Conservation (phyloP, 2,888 invertebrate genomes). For the Oligia fasciuncula region DNA sequence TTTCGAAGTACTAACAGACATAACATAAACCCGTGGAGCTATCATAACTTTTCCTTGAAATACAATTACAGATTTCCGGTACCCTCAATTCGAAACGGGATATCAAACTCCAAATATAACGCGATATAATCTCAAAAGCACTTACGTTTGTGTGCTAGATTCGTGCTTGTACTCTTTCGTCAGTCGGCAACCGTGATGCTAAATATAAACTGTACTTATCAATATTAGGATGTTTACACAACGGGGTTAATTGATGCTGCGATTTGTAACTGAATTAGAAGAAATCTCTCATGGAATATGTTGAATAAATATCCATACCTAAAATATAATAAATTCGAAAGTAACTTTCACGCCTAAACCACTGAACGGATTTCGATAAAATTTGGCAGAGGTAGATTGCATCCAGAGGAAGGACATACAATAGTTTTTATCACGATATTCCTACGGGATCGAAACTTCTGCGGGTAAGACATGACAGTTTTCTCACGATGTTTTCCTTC, state of each 20-base stretch:
- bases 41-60: conserved; percentile 16
- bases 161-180: conserved; percentile 57
- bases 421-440: no score
- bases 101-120: conserved; percentile 38
- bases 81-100: conserved; percentile 2
- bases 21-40: not conserved
- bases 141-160: conserved; percentile 61
- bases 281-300: not conserved
- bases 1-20: not conserved
- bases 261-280: conserved; percentile 4
- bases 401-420: no score
- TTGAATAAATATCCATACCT: no score
- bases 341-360: no score
- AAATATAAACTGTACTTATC: conserved; percentile 54
- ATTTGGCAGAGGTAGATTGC: no score
- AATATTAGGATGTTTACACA: conserved; percentile 48
- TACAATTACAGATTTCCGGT: not conserved
- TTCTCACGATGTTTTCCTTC: no score
- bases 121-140: conserved; percentile 43
- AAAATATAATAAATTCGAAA: no score
- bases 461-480: no score
- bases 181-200: conserved; percentile 34
- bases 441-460: no score
- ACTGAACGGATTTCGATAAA: no score
- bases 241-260: conserved; percentile 8